Evolutionary conservation across 2,888 invertebrate species (phyloP).

Genomic region (Imbricaverruca yamaguchii): DNA sequence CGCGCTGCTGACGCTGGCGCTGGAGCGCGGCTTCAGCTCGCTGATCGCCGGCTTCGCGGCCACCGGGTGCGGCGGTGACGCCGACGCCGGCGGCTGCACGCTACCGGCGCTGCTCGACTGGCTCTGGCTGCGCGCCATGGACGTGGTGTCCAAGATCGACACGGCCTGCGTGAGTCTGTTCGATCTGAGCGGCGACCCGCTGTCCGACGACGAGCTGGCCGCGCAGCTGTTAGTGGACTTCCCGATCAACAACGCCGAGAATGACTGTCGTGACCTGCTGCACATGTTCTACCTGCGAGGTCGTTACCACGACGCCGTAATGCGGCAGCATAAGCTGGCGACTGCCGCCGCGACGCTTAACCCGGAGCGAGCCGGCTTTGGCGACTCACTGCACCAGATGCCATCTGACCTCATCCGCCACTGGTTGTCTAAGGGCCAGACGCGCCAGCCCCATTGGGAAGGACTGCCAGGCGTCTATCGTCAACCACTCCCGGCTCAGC

Average conservation of each 20-base stretch:
- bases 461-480: not conserved
- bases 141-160: constrained; percentile 51
- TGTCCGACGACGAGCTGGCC: not conserved
- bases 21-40: constrained; percentile 66
- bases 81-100: constrained; percentile 41
- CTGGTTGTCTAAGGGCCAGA: not conserved
- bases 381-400: constrained; percentile 28
- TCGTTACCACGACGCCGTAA: constrained; percentile 41
- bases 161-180: constrained; percentile 10
- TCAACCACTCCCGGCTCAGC: not conserved
- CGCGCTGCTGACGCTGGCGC: constrained; percentile 63
- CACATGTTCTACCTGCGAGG: constrained; percentile 59
- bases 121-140: constrained; percentile 66
- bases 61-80: constrained; percentile 74
- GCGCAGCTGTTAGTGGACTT: constrained; percentile 54
- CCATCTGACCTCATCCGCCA: constrained; percentile 25
- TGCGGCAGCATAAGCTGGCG: not conserved
- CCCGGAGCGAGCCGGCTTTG: constrained; percentile 10
- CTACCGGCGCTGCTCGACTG: constrained; percentile 50
- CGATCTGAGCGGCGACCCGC: constrained; percentile 37
- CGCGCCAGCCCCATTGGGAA: not conserved
- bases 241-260: constrained; percentile 49
- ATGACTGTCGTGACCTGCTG: constrained; percentile 56
- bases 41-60: constrained; percentile 66
- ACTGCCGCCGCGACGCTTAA: not conserved